Base-by-base conservation (phyloP, 1,140 invertebrate genomes). In the Sycophila sp. region DNA sequence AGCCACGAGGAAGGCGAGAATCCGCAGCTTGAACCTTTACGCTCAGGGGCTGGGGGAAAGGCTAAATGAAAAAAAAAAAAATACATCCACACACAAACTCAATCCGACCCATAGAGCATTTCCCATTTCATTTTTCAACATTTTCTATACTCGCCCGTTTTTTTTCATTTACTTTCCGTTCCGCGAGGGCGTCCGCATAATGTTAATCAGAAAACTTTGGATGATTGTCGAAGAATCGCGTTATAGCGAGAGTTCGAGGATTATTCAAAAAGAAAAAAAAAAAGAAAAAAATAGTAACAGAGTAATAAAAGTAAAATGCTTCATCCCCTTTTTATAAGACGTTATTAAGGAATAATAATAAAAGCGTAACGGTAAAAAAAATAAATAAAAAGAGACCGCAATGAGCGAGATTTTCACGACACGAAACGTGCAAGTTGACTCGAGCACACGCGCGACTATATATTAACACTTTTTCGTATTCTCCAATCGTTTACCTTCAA, bases 351-450 rank as follows among this genome's bases (percentile, higher is more conserved):
- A n/a, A n/a, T n/a, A n/a, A n/a, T n/a, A n/a, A n/a, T n/a, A n/a
- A n/a, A n/a, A n/a, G n/a, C n/a, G n/a, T n/a, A n/a, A n/a, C n/a
- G n/a, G 34, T 45, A 62, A 62, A 30, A 45, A 56, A 59, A 15
- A 45, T 8, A 34, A 65, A 65, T 17, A 67, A 19, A 64, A 42
- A 65, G 30, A 51, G 34, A 66, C 15, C 13, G 17, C 60, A 51
- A 49, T 47, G 32, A 38, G 53, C 51, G 13, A 71, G 40, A 58
- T 64, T 58, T 70, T 64, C 22, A 58, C 15, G 32, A 36, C 22
- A 69, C 36, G 4, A 49, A 62, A 26, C 51, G 60, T 36, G 68
- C 60, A 70, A 70, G 68, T 70, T 70, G 59, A 70, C 68, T 56
- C 10, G 38, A 56, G 13, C 47, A 63, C 49, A 36, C 47, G n/a